These are phyloP conservation scores for Thermophis baileyi DNA, from an alignment of 2,113 vertebrate genomes.

Conservation along the genomic window DNA sequence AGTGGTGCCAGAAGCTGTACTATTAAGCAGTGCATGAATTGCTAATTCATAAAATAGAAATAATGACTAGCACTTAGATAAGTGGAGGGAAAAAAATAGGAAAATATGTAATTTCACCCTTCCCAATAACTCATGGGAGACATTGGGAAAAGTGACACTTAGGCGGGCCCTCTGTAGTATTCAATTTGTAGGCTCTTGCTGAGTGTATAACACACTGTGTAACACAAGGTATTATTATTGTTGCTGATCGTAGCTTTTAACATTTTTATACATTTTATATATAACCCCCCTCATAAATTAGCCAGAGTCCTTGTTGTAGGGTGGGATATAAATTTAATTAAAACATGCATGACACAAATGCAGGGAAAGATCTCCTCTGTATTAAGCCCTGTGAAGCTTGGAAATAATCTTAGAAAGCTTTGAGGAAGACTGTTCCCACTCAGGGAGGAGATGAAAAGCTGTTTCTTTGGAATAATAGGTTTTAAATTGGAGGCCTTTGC, in stretches of 20 bases:
- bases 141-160: background rate
- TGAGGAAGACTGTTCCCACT: slow-evolving; percentile 18
- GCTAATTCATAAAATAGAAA: background rate
- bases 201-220: background rate
- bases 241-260: background rate
- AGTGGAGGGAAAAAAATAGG: background rate
- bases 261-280: background rate
- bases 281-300: background rate
- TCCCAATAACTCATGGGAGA: background rate
- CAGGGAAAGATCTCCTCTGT: background rate
- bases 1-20: background rate
- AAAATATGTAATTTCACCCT: background rate
- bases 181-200: background rate
- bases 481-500: slow-evolving; percentile 72
- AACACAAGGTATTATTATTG: background rate
- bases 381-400: slow-evolving; percentile 54
- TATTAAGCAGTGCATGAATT: background rate
- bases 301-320: background rate
- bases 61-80: background rate
- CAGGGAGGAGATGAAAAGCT: slow-evolving; percentile 41
- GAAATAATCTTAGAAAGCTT: slow-evolving; percentile 57
- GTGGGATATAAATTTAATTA: background rate
- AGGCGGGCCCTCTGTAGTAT: background rate
- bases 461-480: slow-evolving; percentile 61
- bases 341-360: slow-evolving; percentile 4